Evolutionary conservation across 2,888 invertebrate species (phyloP), one percentile per base, ranked within the genome.

Genomic region (Oxytorus armatus): DNA sequence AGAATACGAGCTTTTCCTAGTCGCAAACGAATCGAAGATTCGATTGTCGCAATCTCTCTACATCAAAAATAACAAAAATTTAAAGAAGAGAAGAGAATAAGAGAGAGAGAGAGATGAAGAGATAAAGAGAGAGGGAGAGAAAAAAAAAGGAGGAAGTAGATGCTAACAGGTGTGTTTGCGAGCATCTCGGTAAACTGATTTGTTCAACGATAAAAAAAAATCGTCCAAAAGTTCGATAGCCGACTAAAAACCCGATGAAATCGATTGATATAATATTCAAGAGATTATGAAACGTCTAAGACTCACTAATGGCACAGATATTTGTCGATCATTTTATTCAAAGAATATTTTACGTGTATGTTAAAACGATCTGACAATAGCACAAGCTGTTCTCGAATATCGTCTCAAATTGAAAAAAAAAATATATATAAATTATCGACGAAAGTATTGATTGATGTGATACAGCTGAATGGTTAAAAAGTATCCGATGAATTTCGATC

Each of bases 281-380:
- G 69, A 77, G 55, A 77, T 69, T 73, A 63, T 57, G 55, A 47
- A 69, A 74, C 44, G 51, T 80, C 14, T 59, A 66, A 65, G 29
- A 59, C 21, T 59, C 65, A 49, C 29, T 59, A 57, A 55, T 49
- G 7, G 14, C 23, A 49, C 23, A 53, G 23, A 8, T 42, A 0
- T 69, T 70, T 44, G 36, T 78, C 68, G 36, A 33, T 74, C 14
- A 73, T 73, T 77, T 81, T 81, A 81, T 81, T 74, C 57, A 74
- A 77, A 73, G 55, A 57, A 77, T 81, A 69, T 77, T 77, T 18
- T 63, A 77, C 49, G 51, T 25, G 11, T 74, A 57, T 42, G 51
- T 63, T 16, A 47, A 69, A 68, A 49, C 44, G 25, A 77, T 77
- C 23, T 29, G 55, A 74, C 16, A 16, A 33, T 63, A 57, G 42